Conservation (phyloP, 2,797 vertebrate genomes). For the Acestrorhynchus altus region DNA sequence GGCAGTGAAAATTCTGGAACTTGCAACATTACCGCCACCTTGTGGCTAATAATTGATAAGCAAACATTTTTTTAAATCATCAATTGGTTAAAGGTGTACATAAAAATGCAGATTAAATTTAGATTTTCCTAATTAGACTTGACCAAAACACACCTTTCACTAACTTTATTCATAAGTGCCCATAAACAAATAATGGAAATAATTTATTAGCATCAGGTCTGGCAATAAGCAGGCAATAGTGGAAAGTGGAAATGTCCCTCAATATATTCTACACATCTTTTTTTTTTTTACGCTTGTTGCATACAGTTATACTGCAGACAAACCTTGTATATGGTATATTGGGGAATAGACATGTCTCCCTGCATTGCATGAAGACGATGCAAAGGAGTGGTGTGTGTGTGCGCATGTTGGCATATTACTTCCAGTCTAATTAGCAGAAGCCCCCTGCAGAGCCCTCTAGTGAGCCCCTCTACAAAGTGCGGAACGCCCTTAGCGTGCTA, state of each 20-base stretch:
- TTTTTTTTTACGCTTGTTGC: no score
- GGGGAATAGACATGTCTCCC: conserved; percentile 16
- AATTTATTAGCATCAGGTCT: no score
- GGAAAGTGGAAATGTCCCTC: no score
- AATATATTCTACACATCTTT: no score
- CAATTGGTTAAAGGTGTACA: not conserved
- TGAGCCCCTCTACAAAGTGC: conserved; percentile 36
- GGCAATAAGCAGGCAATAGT: no score
- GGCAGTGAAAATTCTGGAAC: conserved; percentile 2
- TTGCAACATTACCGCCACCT: conserved; percentile 29
- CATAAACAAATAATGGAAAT: not conserved
- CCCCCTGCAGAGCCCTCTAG: conserved; percentile 63
- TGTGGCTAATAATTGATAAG: conserved; percentile 3
- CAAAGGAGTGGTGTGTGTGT: conserved; percentile 28
- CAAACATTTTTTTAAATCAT: not conserved
- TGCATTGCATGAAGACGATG: conserved; percentile 54
- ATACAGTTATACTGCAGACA: not conserved
- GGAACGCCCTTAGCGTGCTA: conserved; percentile 26
- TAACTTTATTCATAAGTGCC: not conserved
- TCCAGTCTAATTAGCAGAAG: conserved; percentile 79
- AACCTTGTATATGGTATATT: not conserved
- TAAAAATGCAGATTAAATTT: not conserved
- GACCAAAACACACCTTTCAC: not conserved
- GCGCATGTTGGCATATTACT: conserved; percentile 73
- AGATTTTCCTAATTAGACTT: not conserved